Evolutionary conservation across 2,888 invertebrate genomes (phyloP), one percentile per base, ranked within the genome.

Genomic region (Quadriops clusia): DNA sequence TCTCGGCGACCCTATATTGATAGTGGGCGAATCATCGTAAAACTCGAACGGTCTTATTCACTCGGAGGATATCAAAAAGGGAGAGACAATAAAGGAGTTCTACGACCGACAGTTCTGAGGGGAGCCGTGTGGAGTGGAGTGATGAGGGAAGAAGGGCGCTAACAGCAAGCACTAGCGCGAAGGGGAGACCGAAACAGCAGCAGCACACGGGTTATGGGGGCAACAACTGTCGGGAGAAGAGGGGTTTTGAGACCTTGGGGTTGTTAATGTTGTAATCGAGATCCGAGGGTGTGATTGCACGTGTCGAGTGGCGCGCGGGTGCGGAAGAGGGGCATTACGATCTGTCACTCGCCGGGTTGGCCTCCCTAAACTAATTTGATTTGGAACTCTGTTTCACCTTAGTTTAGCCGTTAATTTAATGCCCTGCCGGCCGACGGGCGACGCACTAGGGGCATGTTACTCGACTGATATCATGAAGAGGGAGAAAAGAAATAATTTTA

Each of bases 261-360:
- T 17, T 26, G 9, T 16, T 17, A 14, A 13, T 52, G 50, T 52
- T 50, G 49, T 54, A 54, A 54, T 54, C 51, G 51, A 50, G 50
- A 49, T 49, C 46, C 46, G 40, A 48, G 49, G 50, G 51, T 50
- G 51, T 50, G 49, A 52, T 50, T 49, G 51, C 47, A 46, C 49
- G 50, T 51, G 50, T 49, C 45, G 39, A 37, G 32, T 34, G 23
- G 32, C 30, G 28, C 26, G 32, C 25, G 32, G 33, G 44, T 31
- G 44, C 39, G 41, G 44, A 41, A 43, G 44, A 43, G 43, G 45
- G 44, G 45, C 42, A 46, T 47, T 46, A 48, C 47, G 47, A 48
- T 49, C 49, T 49, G 50, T 51, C 51, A 49, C 49, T 48, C 45
- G 44, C 44, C 42, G 40, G 35, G 37, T 42, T 40, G 37, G 33